These are phyloP conservation scores for Caranx melampygus DNA, from an alignment of 2,113 vertebrate species.

Conservation along the genomic window DNA sequence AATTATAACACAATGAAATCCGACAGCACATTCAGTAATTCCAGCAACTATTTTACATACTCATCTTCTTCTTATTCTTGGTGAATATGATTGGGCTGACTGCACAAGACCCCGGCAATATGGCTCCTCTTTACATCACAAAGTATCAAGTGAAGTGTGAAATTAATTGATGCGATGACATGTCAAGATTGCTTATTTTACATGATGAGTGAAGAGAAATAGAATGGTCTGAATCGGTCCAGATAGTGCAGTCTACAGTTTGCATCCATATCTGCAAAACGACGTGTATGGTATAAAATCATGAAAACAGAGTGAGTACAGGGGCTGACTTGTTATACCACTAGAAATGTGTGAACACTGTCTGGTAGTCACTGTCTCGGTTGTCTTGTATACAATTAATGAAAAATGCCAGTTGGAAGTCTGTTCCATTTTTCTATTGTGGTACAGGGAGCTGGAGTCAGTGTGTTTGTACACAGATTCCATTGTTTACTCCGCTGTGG, in stretches of 20 bases:
- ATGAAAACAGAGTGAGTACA: conserved; percentile 19
- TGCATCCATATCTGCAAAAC: conserved; percentile 27
- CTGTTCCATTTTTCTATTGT: conserved; percentile 38
- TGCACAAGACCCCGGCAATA: conserved; percentile 60
- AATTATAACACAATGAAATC: conserved; percentile 43
- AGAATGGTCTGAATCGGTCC: conserved; percentile 39
- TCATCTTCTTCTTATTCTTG: conserved; percentile 50
- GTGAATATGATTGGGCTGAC: conserved; percentile 66
- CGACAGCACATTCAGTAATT: conserved; percentile 45
- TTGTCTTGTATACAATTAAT: conserved; percentile 40
- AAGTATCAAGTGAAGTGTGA: conserved; percentile 77
- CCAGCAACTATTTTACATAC: conserved; percentile 53
- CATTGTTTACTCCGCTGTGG: conserved; percentile 62
- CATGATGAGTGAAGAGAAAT: conserved; percentile 56
- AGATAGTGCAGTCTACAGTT: background rate
- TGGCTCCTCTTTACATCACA: conserved; percentile 70
- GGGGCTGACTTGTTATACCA: conserved; percentile 7
- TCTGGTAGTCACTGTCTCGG: conserved; percentile 8
- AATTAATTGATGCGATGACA: conserved; percentile 80
- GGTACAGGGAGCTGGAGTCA: conserved; percentile 21
- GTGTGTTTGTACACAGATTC: conserved; percentile 43
- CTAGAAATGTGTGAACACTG: conserved; percentile 17
- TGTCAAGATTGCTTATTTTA: conserved; percentile 69
- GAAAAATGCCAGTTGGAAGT: conserved; percentile 45
- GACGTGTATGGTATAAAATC: background rate